Evolutionary conservation across 2,888 invertebrate genomes (phyloP).

Genomic region (Abrostola triplasia): DNA sequence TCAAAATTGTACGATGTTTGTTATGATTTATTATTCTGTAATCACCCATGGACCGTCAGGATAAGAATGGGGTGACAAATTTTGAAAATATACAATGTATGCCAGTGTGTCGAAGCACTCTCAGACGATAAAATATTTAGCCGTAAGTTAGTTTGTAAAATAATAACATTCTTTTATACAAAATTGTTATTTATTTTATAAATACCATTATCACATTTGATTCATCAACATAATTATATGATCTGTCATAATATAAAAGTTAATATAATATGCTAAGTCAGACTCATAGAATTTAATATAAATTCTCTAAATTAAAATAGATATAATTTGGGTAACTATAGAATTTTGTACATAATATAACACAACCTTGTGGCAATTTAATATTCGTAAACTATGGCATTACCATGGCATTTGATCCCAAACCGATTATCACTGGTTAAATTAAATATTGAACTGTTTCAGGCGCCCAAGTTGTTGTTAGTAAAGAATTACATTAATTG

Average conservation of each 20-base stretch:
- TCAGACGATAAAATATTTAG: not conserved
- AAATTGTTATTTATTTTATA: constrained; percentile 70
- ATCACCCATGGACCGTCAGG: not conserved
- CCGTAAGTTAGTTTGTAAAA: constrained; percentile 24
- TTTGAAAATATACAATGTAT: not conserved
- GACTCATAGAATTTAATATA: constrained; percentile 87
- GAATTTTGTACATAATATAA: constrained; percentile 82
- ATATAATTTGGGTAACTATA: constrained; percentile 83
- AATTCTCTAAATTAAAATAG: constrained; percentile 78
- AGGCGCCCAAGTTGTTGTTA: constrained; percentile 54
- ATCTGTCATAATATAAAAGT: constrained; percentile 78
- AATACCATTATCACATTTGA: constrained; percentile 86
- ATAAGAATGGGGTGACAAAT: constrained; percentile 7
- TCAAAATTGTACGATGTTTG: not conserved
- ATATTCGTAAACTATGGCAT: constrained; percentile 79
- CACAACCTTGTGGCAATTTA: constrained; percentile 85
- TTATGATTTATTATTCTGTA: not conserved
- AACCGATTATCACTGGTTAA: constrained; percentile 44
- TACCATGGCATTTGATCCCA: constrained; percentile 63
- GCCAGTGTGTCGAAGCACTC: not conserved
- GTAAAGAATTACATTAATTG: constrained; percentile 7
- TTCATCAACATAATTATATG: constrained; percentile 74
- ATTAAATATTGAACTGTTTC: constrained; percentile 61
- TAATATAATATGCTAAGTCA: constrained; percentile 80
- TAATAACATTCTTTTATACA: constrained; percentile 45